These are phyloP conservation scores for Drosophila serrata DNA, from an alignment of 1,140 invertebrate species.

Conservation along the genomic window DNA sequence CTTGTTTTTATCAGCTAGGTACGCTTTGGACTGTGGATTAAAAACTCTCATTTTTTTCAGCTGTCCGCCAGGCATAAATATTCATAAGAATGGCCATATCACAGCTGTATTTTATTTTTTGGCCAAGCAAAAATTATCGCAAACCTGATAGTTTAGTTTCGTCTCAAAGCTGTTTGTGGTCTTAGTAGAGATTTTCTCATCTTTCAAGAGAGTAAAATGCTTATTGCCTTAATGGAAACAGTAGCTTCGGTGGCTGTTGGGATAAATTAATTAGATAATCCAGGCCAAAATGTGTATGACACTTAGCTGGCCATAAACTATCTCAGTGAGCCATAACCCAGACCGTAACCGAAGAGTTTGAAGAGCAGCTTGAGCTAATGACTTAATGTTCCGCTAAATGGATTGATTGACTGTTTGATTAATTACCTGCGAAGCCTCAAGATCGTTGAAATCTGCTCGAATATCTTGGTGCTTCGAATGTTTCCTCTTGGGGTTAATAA, in stretches of 20 bases:
- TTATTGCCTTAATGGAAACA: slow-evolving; percentile 15
- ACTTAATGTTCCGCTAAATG: slow-evolving; percentile 48
- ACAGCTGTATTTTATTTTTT: slow-evolving; percentile 34
- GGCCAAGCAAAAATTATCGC: slow-evolving; percentile 34
- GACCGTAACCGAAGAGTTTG: background rate
- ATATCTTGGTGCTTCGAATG: background rate
- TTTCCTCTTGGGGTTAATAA: slow-evolving; percentile 58
- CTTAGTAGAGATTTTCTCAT: slow-evolving; percentile 23
- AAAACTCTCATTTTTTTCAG: slow-evolving; percentile 54
- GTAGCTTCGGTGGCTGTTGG: slow-evolving; percentile 22
- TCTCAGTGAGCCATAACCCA: slow-evolving; percentile 22
- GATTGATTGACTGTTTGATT: slow-evolving; percentile 39
- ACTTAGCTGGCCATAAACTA: slow-evolving; percentile 40
- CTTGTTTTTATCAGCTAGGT: slow-evolving; percentile 43
- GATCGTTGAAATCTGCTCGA: slow-evolving; percentile 13
- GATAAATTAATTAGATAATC: slow-evolving; percentile 23
- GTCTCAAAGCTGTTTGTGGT: slow-evolving; percentile 4
- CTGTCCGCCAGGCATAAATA: slow-evolving; percentile 53
- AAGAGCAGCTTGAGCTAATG: slow-evolving; percentile 21
- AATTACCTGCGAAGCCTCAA: slow-evolving; percentile 23
- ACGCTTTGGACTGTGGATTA: slow-evolving; percentile 34
- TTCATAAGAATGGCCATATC: slow-evolving; percentile 56
- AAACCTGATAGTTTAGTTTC: slow-evolving; percentile 44
- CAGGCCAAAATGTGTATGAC: slow-evolving; percentile 28
- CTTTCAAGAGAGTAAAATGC: slow-evolving; percentile 10